Evolutionary conservation across 2,797 vertebrate genomes (phyloP).

Genomic region (Coccyzus lansbergi): DNA sequence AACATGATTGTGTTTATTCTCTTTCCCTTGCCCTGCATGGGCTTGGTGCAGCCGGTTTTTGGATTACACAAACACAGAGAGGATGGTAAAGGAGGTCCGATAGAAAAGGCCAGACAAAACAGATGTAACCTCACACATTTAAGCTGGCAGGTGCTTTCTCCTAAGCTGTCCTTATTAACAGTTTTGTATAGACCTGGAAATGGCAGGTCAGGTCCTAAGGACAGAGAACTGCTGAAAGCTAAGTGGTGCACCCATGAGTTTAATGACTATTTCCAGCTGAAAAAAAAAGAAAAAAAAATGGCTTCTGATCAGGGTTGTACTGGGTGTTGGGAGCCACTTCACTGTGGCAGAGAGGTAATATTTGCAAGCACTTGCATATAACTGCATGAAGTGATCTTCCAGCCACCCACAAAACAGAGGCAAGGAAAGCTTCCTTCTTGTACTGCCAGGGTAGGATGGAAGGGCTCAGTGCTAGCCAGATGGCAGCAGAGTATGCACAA

Average conservation of each 20-base stretch:
- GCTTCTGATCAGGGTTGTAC: not conserved
- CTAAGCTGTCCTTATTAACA: not conserved
- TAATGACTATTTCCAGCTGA: not conserved
- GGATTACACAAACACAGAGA: not conserved
- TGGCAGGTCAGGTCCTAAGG: not conserved
- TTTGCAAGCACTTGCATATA: not conserved
- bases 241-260: not conserved
- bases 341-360: not conserved
- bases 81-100: not conserved
- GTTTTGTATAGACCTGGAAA: not conserved
- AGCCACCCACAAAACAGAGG: not conserved
- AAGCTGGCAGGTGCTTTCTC: not conserved
- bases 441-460: not conserved
- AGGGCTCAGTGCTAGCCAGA: not conserved
- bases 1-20: constrained; percentile 6
- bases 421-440: not conserved
- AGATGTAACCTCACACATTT: not conserved
- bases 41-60: not conserved
- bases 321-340: not conserved
- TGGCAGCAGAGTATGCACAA: constrained; percentile 59
- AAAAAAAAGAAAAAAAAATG: not conserved
- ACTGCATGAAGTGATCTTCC: not conserved
- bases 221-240: not conserved
- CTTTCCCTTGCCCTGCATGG: constrained; percentile 45
- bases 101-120: not conserved